These are phyloP conservation scores for Whitmania pigra DNA, from an alignment of 1,140 invertebrate genomes.

Conservation along the genomic window DNA sequence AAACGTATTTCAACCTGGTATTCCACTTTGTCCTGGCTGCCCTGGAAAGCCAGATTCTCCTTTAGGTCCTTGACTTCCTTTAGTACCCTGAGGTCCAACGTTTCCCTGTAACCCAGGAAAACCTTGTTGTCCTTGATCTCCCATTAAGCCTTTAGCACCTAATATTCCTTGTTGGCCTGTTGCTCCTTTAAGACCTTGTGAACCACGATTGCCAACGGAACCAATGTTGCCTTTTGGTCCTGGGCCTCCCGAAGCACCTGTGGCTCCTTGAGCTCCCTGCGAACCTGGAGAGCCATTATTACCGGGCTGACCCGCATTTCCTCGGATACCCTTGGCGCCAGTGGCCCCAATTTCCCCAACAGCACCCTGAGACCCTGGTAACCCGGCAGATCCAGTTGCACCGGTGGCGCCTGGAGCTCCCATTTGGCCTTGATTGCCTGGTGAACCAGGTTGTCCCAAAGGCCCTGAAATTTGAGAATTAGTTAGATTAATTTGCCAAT, in stretches of 20 bases:
- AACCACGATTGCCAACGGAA: background rate
- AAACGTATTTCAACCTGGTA: slow-evolving; percentile 4
- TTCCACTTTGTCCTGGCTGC: slow-evolving; percentile 5
- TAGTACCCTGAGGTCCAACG: background rate
- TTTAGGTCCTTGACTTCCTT: background rate
- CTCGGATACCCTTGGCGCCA: background rate
- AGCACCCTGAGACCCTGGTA: background rate
- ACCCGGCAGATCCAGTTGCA: background rate
- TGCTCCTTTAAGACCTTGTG: background rate
- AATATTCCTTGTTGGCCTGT: background rate
- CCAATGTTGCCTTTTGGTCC: background rate
- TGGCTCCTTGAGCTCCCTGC: background rate
- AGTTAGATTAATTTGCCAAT: background rate
- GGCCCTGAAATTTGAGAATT: background rate
- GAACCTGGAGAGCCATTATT: background rate
- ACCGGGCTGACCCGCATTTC: background rate
- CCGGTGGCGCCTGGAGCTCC: slow-evolving; percentile 13
- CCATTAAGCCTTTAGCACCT: slow-evolving; percentile 1
- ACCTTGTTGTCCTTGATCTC: background rate
- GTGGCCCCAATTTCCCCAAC: background rate
- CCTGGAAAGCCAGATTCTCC: slow-evolving; percentile 2
- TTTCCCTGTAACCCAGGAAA: background rate
- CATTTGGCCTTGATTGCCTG: background rate
- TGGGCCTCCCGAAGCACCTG: background rate
- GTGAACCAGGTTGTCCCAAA: slow-evolving; percentile 3